Evolutionary conservation across 2,113 vertebrate genomes (phyloP).

Genomic region (Gambusia affinis): DNA sequence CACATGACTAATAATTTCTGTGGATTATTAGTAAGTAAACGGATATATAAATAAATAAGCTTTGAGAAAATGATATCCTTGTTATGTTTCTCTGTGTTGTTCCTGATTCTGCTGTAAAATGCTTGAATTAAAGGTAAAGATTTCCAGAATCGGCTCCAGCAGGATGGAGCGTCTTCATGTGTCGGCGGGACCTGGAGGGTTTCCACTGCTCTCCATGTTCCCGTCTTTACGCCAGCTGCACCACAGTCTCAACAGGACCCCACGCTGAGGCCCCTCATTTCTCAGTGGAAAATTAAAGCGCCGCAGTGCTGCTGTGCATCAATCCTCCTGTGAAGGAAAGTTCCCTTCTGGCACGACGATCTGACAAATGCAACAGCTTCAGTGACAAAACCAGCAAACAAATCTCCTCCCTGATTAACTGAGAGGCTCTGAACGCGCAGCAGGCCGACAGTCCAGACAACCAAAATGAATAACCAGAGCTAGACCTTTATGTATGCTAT

Average conservation of each 20-base stretch:
- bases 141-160: conserved; percentile 20
- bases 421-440: not conserved
- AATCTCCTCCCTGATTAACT: not conserved
- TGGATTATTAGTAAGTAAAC: not conserved
- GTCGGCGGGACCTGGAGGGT: conserved; percentile 16
- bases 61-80: conserved; percentile 4
- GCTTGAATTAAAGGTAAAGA: conserved; percentile 19
- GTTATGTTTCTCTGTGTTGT: not conserved
- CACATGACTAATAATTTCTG: not conserved
- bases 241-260: not conserved
- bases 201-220: conserved; percentile 3
- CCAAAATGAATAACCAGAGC: not conserved
- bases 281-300: not conserved
- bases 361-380: not conserved
- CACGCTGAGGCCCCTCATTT: not conserved
- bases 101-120: conserved; percentile 1
- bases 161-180: conserved; percentile 1
- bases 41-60: no score
- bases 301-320: not conserved
- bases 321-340: conserved; percentile 1
- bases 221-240: conserved; percentile 7
- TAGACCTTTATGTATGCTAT: no score
- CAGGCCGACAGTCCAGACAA: not conserved
- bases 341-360: not conserved
- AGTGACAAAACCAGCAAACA: not conserved